phyloP scores from a whole-genome alignment of 2,888 invertebrate genomes.

The Brachyptera risi region DNA sequence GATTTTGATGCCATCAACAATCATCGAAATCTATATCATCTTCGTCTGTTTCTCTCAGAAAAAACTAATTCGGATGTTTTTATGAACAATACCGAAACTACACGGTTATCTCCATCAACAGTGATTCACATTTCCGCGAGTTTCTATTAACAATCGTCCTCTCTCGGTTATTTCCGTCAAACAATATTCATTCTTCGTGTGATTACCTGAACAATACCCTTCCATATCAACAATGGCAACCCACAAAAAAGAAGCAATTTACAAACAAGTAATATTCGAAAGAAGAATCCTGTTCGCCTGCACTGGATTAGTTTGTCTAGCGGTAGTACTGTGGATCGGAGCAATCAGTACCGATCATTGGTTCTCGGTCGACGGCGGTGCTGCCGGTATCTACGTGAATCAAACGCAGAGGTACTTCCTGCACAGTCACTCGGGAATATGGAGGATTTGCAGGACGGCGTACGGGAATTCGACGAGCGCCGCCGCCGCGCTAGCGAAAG shows the following conservation, averaged over 20 bases:
- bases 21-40: too few species aligned
- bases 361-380: constrained; percentile 52
- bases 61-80: too few species aligned
- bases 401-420: constrained; percentile 54
- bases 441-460: constrained; percentile 55
- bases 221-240: constrained; percentile 20
- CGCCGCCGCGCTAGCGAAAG: not conserved
- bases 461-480: constrained; percentile 41
- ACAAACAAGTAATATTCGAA: constrained; percentile 61
- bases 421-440: constrained; percentile 65
- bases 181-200: not conserved
- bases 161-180: not conserved
- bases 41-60: too few species aligned
- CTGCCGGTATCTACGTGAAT: constrained; percentile 50
- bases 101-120: too few species aligned
- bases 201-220: too few species aligned
- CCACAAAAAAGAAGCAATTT: constrained; percentile 28
- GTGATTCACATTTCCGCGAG: too few species aligned
- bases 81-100: too few species aligned
- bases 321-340: constrained; percentile 65
- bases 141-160: too few species aligned
- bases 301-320: constrained; percentile 61
- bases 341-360: constrained; percentile 72
- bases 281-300: constrained; percentile 67
- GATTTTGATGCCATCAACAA: too few species aligned